phyloP scores from a whole-genome alignment of 2,888 invertebrate genomes.

The Euphydryas editha region DNA sequence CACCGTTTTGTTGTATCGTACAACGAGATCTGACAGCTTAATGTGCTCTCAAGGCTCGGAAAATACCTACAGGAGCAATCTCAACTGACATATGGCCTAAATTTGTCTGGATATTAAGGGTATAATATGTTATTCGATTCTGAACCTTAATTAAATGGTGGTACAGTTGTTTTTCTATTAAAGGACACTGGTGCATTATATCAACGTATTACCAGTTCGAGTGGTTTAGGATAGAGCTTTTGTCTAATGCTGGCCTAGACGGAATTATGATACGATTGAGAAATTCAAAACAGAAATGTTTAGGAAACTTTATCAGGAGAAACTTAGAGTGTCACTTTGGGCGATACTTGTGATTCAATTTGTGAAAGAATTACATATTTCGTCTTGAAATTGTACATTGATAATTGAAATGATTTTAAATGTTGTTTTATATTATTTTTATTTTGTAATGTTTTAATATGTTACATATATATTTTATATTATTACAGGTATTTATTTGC shows the following conservation, averaged over 20 bases:
- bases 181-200: slow-evolving; percentile 3
- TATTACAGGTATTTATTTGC: too few relatives aligned
- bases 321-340: too few relatives aligned
- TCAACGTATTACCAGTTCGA: slow-evolving; percentile 1
- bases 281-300: not conserved
- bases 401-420: too few relatives aligned
- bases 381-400: too few relatives aligned
- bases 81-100: slow-evolving; percentile 9
- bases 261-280: not conserved
- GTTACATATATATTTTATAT: not conserved
- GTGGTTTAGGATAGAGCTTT: slow-evolving; percentile 1
- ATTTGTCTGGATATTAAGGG: slow-evolving; percentile 5
- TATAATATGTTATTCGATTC: not conserved
- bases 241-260: not conserved
- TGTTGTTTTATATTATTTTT: too few relatives aligned
- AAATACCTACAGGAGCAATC: slow-evolving; percentile 9
- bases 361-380: too few relatives aligned
- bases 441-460: not conserved
- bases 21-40: slow-evolving; percentile 4
- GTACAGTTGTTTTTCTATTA: not conserved
- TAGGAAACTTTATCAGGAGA: not conserved
- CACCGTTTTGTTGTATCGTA: slow-evolving; percentile 4
- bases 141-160: not conserved
- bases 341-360: too few relatives aligned
- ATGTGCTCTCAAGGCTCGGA: slow-evolving; percentile 8